These are phyloP conservation scores for Hydrolagus affinis DNA, from an alignment of 2,113 vertebrate genomes.

Conservation along the genomic window DNA sequence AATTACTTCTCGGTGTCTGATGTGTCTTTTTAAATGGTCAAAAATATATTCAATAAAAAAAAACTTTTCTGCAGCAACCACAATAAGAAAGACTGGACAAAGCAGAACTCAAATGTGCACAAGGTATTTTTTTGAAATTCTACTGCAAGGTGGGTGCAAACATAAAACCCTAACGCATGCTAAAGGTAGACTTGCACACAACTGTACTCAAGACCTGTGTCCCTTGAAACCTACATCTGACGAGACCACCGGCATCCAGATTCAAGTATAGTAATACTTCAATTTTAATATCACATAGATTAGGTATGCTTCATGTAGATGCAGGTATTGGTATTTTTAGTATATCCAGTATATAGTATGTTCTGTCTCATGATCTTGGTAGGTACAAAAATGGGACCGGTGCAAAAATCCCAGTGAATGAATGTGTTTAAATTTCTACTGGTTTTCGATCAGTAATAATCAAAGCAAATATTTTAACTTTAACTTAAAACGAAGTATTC, in stretches of 20 bases:
- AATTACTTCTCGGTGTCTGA: conserved; percentile 17
- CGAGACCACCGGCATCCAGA: background rate
- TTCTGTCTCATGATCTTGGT: background rate
- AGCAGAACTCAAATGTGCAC: conserved; percentile 4
- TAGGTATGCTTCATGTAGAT: background rate
- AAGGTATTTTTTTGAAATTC: conserved; percentile 7
- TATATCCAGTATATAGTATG: background rate
- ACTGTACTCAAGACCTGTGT: background rate
- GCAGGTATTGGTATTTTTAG: conserved; percentile 16
- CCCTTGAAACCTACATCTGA: background rate
- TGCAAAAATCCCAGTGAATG: background rate
- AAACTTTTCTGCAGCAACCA: background rate
- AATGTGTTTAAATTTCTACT: background rate
- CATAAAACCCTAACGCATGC: background rate
- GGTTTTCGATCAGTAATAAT: background rate
- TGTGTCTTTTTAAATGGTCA: conserved; percentile 13
- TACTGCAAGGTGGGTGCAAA: background rate
- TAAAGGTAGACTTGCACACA: background rate
- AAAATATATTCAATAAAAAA: background rate
- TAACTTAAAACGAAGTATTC: conserved; percentile 2
- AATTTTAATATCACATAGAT: background rate
- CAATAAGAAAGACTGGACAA: background rate
- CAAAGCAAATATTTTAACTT: background rate
- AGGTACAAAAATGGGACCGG: background rate
- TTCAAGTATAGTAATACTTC: background rate